phyloP scores from a whole-genome alignment of 2,888 invertebrate genomes.

The Meteorus cinctellus region DNA sequence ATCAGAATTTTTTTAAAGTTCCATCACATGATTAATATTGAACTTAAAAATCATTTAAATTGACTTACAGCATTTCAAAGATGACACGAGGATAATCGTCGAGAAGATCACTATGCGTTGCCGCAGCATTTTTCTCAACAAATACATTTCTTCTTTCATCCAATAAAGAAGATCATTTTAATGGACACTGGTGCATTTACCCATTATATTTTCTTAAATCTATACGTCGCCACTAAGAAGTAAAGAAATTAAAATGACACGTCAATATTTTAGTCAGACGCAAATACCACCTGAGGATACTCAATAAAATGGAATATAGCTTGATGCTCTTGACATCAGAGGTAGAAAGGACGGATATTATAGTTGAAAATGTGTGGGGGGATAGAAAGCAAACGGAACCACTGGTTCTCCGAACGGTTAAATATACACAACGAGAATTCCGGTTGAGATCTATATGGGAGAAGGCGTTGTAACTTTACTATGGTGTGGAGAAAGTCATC shows the following conservation, averaged over 20 bases:
- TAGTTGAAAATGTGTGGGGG: slow-evolving; percentile 2
- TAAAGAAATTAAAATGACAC: neutral
- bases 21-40: neutral
- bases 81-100: neutral
- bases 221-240: neutral
- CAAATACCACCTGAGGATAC: neutral
- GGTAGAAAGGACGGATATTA: neutral
- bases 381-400: slow-evolving; percentile 10
- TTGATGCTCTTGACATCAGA: neutral
- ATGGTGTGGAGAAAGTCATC: slow-evolving; percentile 4
- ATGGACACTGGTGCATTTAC: neutral
- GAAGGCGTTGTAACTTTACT: neutral
- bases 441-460: neutral
- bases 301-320: slow-evolving; percentile 3
- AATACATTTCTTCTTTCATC: neutral
- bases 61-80: neutral
- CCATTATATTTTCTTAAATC: neutral
- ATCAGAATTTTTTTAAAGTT: neutral
- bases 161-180: neutral
- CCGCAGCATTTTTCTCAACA: neutral
- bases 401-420: slow-evolving; percentile 5
- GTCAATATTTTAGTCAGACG: no score
- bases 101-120: neutral
- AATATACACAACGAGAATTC: neutral
- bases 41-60: neutral